Evolutionary conservation across 2,888 invertebrate genomes (phyloP).

Genomic region (Eristalinus sepulchralis): DNA sequence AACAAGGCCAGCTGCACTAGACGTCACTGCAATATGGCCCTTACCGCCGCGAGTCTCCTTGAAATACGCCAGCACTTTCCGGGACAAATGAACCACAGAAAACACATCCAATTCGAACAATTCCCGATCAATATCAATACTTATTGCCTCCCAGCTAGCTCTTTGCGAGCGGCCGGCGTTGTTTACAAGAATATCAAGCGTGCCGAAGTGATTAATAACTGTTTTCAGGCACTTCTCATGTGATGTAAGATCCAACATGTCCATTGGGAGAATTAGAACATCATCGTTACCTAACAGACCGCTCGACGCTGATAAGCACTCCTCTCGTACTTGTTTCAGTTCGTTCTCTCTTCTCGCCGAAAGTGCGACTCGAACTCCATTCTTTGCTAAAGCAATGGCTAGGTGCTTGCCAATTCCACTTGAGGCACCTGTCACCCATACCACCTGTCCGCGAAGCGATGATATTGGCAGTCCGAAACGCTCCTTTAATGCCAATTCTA

Average conservation of each 20-base stretch:
- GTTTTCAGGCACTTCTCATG: slow-evolving; percentile 84
- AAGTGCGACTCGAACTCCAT: slow-evolving; percentile 85
- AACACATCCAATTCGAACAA: slow-evolving; percentile 91
- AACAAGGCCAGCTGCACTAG: slow-evolving; percentile 87
- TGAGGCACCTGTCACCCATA: slow-evolving; percentile 93
- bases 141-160: slow-evolving; percentile 87
- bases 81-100: slow-evolving; percentile 86
- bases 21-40: slow-evolving; percentile 89
- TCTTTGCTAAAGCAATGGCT: slow-evolving; percentile 85
- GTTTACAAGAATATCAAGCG: slow-evolving; percentile 89
- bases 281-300: slow-evolving; percentile 83
- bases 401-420: slow-evolving; percentile 91
- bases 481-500: slow-evolving; percentile 83
- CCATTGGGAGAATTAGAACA: slow-evolving; percentile 86
- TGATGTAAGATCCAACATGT: slow-evolving; percentile 83
- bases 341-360: slow-evolving; percentile 85
- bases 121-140: slow-evolving; percentile 86
- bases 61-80: slow-evolving; percentile 87
- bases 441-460: slow-evolving; percentile 85
- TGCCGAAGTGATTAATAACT: slow-evolving; percentile 86
- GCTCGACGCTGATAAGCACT: slow-evolving; percentile 82
- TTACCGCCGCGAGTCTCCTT: slow-evolving; percentile 74
- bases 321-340: slow-evolving; percentile 85
- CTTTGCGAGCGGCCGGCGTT: slow-evolving; percentile 92
- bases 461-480: slow-evolving; percentile 84